Evolutionary conservation across 2,797 vertebrate species (phyloP).

Genomic region (Sternotherus odoratus): DNA sequence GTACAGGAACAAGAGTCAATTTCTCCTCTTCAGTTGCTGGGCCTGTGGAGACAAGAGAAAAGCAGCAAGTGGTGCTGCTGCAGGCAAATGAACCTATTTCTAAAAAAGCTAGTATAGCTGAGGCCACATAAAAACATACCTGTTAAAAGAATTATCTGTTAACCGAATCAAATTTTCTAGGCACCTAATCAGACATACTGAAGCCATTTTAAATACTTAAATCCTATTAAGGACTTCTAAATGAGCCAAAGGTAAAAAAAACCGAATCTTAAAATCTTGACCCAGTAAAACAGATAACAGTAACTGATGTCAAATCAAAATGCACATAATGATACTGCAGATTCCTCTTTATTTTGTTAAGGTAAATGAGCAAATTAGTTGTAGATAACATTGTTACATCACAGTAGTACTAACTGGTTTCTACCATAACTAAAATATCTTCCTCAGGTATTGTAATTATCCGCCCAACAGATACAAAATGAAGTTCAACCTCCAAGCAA

Average conservation of each 20-base stretch:
- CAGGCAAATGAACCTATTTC: slow-evolving; percentile 77
- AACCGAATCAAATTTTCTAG: slow-evolving; percentile 73
- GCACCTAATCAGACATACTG: slow-evolving; percentile 70
- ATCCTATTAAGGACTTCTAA: slow-evolving; percentile 51
- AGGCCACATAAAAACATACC: slow-evolving; percentile 73
- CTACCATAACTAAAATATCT: background rate
- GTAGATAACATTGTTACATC: background rate
- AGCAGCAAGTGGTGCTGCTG: slow-evolving; percentile 80
- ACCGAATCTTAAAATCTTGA: slow-evolving; percentile 2
- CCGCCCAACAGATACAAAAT: background rate
- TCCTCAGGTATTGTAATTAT: background rate
- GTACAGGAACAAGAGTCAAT: slow-evolving; percentile 78
- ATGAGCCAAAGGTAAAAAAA: background rate
- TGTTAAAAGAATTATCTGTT: slow-evolving; percentile 77
- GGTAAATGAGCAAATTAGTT: background rate
- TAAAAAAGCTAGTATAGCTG: slow-evolving; percentile 74
- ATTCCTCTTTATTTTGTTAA: background rate
- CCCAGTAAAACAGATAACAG: slow-evolving; percentile 5
- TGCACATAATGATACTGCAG: background rate
- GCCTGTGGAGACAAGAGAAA: slow-evolving; percentile 80
- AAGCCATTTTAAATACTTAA: slow-evolving; percentile 67
- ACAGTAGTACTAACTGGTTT: background rate
- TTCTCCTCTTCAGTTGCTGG: slow-evolving; percentile 78
- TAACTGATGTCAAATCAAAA: background rate
- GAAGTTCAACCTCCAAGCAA: background rate